Base-by-base conservation (phyloP, 2,888 invertebrate genomes). In the Coleophora flavipennella region DNA sequence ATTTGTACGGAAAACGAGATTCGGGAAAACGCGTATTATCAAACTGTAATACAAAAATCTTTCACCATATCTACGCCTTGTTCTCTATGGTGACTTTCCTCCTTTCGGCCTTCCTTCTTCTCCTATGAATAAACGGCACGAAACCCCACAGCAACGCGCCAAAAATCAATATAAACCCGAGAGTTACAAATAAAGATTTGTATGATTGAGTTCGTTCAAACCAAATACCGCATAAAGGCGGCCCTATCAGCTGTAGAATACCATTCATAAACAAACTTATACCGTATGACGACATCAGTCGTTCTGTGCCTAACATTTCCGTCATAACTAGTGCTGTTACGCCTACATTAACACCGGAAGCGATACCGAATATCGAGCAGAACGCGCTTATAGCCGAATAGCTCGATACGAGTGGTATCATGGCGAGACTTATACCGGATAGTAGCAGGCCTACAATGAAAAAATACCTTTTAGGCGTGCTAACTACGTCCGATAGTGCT, bases 241-340 rank as follows among this genome's bases (percentile, higher is more conserved):
- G 95, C 0, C 95, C 94, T 1, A 93, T 74, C 33, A 95, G 65
- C 65, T 95, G 95, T 13, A 94, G 67, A 36, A 95, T 87, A 1
- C 95, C 95, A 55, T 94, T 95, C 9, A 94, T 89, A 54, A 95
- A 94, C 26, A 95, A 75, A 49, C 94, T 93, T 26, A 95, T 93
- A 1, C 95, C 95, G 55, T 94, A 95, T 0, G 94, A 93, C 0
- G 94, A 93, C 59, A 94, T 93, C 0, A 95, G 69, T n/a, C 92
- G 86, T 50, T 95, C 94, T 0, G 92, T 91, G 0, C 95, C 95
- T 6, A 95, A 63, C 90, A 94, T 90, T 60, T 95, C 94, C 0
- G 94, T 93, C 92, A 95, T 93, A 3, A 94, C 93, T 31, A 95
- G 90, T 1, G 95, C 94, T 0, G 94, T 94, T 10, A 95, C 91